Percentiles rank a stretch among this genome's conserved stretches.
Conservation (phyloP, 2,888 invertebrate genomes). For the Antheraea yamamai region DNA sequence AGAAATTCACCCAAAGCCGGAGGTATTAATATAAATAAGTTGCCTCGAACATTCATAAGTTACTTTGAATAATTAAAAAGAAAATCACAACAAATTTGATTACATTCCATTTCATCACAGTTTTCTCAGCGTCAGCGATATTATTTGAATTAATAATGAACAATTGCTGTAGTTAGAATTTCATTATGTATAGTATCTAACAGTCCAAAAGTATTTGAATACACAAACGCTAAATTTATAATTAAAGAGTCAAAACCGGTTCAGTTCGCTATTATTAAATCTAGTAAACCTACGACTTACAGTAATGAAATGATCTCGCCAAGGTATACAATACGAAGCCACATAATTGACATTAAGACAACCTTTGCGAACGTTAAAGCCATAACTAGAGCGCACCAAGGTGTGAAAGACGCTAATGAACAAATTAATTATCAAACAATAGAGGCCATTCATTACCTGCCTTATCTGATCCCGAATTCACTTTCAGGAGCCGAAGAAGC, state of each 20-base stretch:
- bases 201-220: background rate
- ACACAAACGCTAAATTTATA: background rate
- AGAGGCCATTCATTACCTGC: slow-evolving; percentile 61
- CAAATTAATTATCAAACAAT: slow-evolving; percentile 75
- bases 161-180: background rate
- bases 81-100: background rate
- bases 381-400: slow-evolving; percentile 36
- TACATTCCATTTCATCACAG: background rate
- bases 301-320: background rate
- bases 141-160: background rate
- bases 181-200: background rate
- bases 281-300: background rate
- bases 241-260: background rate
- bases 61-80: background rate
- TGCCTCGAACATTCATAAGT: background rate
- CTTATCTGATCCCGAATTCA: slow-evolving; percentile 54
- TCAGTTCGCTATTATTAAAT: background rate
- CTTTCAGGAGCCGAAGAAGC: slow-evolving; percentile 41
- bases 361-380: slow-evolving; percentile 32
- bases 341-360: slow-evolving; percentile 30
- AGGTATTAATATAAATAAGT: background rate
- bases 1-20: no score
- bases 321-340: background rate
- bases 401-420: slow-evolving; percentile 65
- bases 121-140: background rate